Conservation (phyloP, 2,888 invertebrate species). For the Galeopsomyia nigrocyanea region DNA sequence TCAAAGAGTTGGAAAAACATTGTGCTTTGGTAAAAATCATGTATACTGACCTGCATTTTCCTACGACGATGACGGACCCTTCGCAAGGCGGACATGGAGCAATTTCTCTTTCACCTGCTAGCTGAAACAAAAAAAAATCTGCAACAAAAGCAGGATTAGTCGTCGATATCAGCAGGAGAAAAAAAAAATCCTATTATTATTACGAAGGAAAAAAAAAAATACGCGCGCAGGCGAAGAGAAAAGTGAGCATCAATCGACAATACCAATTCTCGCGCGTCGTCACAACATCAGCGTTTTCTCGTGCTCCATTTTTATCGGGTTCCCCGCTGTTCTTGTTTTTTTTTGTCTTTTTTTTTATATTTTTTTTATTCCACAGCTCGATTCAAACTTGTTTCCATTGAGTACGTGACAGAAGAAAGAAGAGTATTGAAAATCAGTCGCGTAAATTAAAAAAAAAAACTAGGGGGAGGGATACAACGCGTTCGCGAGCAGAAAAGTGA, state of each 20-base stretch:
- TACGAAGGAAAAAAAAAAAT: not conserved
- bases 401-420: slow-evolving; percentile 37
- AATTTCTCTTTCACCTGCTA: not conserved
- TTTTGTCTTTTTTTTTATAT: not conserved
- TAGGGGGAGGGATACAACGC: not conserved
- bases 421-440: slow-evolving; percentile 44
- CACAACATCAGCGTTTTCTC: slow-evolving; percentile 13
- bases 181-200: too few species aligned
- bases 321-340: not conserved
- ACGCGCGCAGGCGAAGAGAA: slow-evolving; percentile 6
- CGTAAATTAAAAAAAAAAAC: slow-evolving; percentile 41
- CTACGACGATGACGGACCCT: slow-evolving; percentile 44
- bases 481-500: slow-evolving; percentile 14
- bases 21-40: too few species aligned
- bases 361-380: slow-evolving; percentile 16
- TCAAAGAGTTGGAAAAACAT: too few species aligned
- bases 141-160: slow-evolving; percentile 10
- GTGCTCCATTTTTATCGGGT: slow-evolving; percentile 1
- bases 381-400: slow-evolving; percentile 46
- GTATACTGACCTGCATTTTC: slow-evolving; percentile 28
- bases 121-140: slow-evolving; percentile 34
- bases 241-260: slow-evolving; percentile 21
- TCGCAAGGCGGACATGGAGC: slow-evolving; percentile 42
- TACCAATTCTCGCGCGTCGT: slow-evolving; percentile 24
- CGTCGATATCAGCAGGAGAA: too few species aligned